Evolutionary conservation across 2,113 vertebrate species (phyloP).

Genomic region (western clawed frog (Xenopus tropicalis)): UCB_Xtro_10.0 CM004446.2:146912501-146913000

Average conservation of each 20-base stretch:
- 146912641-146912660: slow-evolving; percentile 20
- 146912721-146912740: slow-evolving; percentile 37
- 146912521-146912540: slow-evolving; percentile 24
- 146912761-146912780: background rate
- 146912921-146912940: no score
- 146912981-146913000: no score
- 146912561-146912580: slow-evolving; percentile 41
- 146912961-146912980: no score
- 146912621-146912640: slow-evolving; percentile 40
- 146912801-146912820: no score
- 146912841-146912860: no score
- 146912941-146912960: no score
- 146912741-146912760: slow-evolving; percentile 22
- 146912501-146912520: slow-evolving; percentile 4
- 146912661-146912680: slow-evolving; percentile 34
- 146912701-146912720: slow-evolving; percentile 54
- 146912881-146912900: no score
- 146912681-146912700: slow-evolving; percentile 33
- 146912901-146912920: no score
- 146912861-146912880: no score
- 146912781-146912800: background rate
- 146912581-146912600: slow-evolving; percentile 26
- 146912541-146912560: slow-evolving; percentile 37
- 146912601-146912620: slow-evolving; percentile 37
- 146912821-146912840: no score